phyloP scores from a whole-genome alignment of 1,140 invertebrate species.

The Cyphomyrmex costatus region DNA sequence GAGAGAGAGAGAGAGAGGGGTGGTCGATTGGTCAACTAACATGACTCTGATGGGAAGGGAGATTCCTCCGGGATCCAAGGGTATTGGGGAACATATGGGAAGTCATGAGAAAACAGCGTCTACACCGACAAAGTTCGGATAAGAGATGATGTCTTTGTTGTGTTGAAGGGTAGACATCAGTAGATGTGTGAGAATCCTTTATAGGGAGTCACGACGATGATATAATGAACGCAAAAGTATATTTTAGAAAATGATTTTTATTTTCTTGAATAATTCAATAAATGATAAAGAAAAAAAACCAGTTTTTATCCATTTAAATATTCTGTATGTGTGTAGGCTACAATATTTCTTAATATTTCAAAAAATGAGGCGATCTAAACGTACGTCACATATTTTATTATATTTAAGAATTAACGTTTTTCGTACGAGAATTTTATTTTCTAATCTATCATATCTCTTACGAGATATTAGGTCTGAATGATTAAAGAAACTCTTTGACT shows the following conservation, averaged over 20 bases:
- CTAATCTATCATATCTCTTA: neutral
- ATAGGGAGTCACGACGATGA: neutral
- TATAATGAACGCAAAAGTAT: neutral
- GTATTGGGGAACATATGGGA: slow-evolving; percentile 68
- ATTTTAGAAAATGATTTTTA: neutral
- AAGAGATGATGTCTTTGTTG: neutral
- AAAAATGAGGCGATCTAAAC: neutral
- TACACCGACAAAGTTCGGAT: neutral
- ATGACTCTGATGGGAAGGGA: slow-evolving; percentile 61
- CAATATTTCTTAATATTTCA: neutral
- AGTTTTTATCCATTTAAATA: neutral
- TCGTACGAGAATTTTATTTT: neutral
- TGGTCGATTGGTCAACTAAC: slow-evolving; percentile 69
- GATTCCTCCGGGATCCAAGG: slow-evolving; percentile 58
- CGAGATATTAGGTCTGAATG: neutral
- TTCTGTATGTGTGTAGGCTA: neutral
- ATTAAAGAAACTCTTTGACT: slow-evolving; percentile 36
- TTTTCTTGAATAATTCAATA: neutral
- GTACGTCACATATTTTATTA: neutral
- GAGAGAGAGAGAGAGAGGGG: slow-evolving; percentile 45
- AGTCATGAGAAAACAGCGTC: slow-evolving; percentile 11
- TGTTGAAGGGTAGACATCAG: neutral
- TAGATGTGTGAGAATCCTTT: neutral
- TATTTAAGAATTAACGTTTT: neutral
- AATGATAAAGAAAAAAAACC: neutral